Evolutionary conservation across 1,140 invertebrate species (phyloP), one percentile per base, ranked within the genome.

Genomic region (Zaprionus taronus): DNA sequence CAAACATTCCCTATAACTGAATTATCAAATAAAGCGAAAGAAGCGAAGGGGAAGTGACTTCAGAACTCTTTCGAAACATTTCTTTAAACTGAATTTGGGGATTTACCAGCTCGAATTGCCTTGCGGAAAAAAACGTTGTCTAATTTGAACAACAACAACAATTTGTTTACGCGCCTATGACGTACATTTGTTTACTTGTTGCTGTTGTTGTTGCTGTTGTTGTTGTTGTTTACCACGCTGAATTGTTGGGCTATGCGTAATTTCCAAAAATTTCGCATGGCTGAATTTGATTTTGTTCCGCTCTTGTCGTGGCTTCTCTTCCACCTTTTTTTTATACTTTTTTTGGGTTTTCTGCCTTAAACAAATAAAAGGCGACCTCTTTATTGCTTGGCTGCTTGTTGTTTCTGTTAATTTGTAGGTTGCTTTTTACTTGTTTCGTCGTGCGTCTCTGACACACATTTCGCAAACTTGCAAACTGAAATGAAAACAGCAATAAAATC

Each of bases 351-450:
- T 31, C 24, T 56, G 55, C 5, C 22, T 53, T 24, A 41, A 31
- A 47, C n/a, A 69, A 69, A 69, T 69, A 55, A 65, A 75, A 72
- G 61, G 68, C 61, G 69, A 76, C 69, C 69, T 72, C 63, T 75
- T 75, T 57, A 58, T 58, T 17, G 36, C 17, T 26, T 62, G 14
- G 31, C 58, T 44, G 55, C 34, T n/a, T 64, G 66, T 65, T 80
- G 73, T 77, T 77, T 49, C 66, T 81, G 81, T 76, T 89, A 76
- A 89, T 81, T 87, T 87, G 81, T 79, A 80, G 81, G 81, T 89
- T 89, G 81, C 80, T 71, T 75, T 81, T 69, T 53, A 17, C 17
- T 67, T 61, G 15, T n/a, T 49, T 17, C n/a, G 41, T 17, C 14
- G 15, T 36, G 68, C 71, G 71, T 67, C 68, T 71, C 70, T 89